A percentile compares a stretch with the other conserved stretches of the same genome.
Evolutionary conservation across 2,888 invertebrate species (phyloP).

Genomic region (Aplocera efformata): DNA sequence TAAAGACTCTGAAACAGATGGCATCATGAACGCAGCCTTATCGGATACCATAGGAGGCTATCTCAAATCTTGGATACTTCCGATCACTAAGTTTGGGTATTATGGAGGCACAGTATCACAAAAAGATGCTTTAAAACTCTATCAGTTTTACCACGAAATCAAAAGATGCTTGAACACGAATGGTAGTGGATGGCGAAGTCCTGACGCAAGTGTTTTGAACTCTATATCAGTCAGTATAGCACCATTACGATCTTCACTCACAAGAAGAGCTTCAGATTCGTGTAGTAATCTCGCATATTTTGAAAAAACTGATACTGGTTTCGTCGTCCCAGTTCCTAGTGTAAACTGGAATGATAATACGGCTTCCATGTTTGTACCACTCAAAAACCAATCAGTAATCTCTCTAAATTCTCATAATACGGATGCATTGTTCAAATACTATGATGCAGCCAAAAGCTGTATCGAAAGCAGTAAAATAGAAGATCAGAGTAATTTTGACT

Average conservation of each 20-base stretch:
- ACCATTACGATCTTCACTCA: constrained; percentile 22
- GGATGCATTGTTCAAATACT: constrained; percentile 78
- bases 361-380: constrained; percentile 82
- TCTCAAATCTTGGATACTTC: constrained; percentile 80
- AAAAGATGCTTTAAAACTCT: constrained; percentile 74
- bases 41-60: constrained; percentile 81
- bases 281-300: constrained; percentile 54
- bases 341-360: constrained; percentile 78
- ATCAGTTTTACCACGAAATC: constrained; percentile 78
- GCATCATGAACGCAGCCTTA: constrained; percentile 56
- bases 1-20: constrained; percentile 32
- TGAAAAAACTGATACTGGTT: constrained; percentile 43
- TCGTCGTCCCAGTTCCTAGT: constrained; percentile 77
- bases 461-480: constrained; percentile 53
- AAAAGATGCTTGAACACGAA: constrained; percentile 80
- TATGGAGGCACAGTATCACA: constrained; percentile 82
- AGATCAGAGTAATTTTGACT: constrained; percentile 67
- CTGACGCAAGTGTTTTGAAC: constrained; percentile 40
- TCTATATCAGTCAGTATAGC: constrained; percentile 45
- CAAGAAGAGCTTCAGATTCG: constrained; percentile 36
- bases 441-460: constrained; percentile 76
- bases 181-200: constrained; percentile 79
- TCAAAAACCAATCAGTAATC: constrained; percentile 59
- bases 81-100: constrained; percentile 80
- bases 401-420: constrained; percentile 42